Evolutionary conservation across 2,113 vertebrate genomes (phyloP), one percentile per base, ranked within the genome.

Genomic region (Esox niger): DNA sequence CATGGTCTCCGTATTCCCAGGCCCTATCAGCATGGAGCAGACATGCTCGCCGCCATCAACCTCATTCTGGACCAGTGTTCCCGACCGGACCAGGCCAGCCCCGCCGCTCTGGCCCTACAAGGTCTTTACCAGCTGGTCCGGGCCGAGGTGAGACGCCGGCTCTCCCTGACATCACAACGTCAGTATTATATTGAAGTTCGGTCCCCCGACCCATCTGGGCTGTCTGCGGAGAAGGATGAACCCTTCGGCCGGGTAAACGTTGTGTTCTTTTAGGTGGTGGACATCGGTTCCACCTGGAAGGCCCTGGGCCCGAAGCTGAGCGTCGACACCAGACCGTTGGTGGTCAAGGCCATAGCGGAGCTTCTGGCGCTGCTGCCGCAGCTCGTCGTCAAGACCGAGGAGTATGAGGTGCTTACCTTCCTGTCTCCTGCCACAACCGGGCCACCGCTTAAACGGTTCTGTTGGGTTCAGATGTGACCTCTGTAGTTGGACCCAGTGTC

Each of bases 11-110:
- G n/a, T n/a, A n/a, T n/a, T 23, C 5, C 13, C 77, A 99, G 97
- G 73, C 96, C 97, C 0, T 98, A 98, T 80, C 96, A 98, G 65
- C 96, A 99, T 2, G 96, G 93, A 52, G 94, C 95, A 15, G 97
- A 99, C 80, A 98, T 99, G 97, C 61, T 99, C 75, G 94, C 96
- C 61, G 94, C 93, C 35, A 94, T 97, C 69, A 93, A 90, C 9
- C 91, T 94, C 65, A 90, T 93, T 0, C 71, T 99, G 71, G 91
- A 90, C 67, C 95, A 95, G 82, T 97, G 93, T 71, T 90, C 79
- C 64, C 91, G 84, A 83, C 77, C 90, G 9, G 95, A 98, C 82
- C 93, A 95, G 86, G 95, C 93, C 38, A 92, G 93, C 6, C 95
- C 95, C 0, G 93, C 94, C 43, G 93, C 92, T 35, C 87, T 99